phyloP scores from a whole-genome alignment of 2,113 vertebrate genomes.

The Galemys pyrenaicus region DNA sequence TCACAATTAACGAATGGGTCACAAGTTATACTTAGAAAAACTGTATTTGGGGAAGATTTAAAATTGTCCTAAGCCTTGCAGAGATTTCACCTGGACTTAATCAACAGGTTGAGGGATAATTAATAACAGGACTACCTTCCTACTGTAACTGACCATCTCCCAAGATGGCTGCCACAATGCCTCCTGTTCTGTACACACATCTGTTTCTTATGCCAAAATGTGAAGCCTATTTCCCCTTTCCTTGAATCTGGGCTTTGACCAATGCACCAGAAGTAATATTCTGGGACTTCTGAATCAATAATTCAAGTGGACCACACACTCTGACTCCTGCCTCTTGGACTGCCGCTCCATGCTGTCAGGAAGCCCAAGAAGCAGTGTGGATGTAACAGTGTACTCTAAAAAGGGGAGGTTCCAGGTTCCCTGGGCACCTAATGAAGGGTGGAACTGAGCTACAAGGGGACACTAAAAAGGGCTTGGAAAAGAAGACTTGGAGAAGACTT shows the following conservation, averaged over 20 bases:
- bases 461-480: no score
- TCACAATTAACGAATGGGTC: background rate
- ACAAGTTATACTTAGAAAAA: background rate
- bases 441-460: no score
- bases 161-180: no score
- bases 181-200: rapidly evolving
- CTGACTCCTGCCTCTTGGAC: background rate
- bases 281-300: background rate
- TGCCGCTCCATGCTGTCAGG: background rate
- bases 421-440: no score
- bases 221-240: background rate
- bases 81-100: background rate
- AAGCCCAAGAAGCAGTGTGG: background rate
- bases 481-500: no score
- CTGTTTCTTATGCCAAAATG: background rate
- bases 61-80: background rate
- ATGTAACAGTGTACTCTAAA: no score
- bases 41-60: background rate
- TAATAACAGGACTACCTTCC: background rate
- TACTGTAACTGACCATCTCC: background rate
- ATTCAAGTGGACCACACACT: background rate
- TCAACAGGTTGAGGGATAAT: background rate
- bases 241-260: background rate
- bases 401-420: no score
- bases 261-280: background rate